Conservation (phyloP, 1,140 invertebrate genomes). For the Formica exsecta region DNA sequence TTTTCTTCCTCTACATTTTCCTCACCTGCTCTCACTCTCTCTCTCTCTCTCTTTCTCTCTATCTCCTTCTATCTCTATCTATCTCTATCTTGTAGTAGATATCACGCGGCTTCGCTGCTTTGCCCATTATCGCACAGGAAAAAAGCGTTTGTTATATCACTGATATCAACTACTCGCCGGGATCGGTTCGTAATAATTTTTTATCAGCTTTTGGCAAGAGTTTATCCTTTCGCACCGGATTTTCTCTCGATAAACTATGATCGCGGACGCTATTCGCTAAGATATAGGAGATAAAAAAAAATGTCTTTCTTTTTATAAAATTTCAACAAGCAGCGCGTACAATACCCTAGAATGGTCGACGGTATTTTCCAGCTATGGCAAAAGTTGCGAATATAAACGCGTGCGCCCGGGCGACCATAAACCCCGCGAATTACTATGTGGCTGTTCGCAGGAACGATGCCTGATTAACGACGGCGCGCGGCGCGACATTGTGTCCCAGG, state of each 20-base stretch:
- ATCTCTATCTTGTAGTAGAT: slow-evolving; percentile 16
- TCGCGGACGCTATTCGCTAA: not conserved
- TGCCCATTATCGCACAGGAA: slow-evolving; percentile 28
- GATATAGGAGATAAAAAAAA: not conserved
- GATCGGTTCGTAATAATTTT: slow-evolving; percentile 21
- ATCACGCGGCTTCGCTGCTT: slow-evolving; percentile 21
- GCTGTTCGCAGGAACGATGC: slow-evolving; percentile 75
- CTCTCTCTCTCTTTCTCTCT: slow-evolving; percentile 13
- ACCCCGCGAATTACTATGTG: slow-evolving; percentile 75
- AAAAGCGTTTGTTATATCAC: slow-evolving; percentile 36
- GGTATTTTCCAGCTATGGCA: slow-evolving; percentile 33
- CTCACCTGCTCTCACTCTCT: not conserved
- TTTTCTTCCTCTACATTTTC: not conserved
- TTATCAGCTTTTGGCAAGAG: not conserved
- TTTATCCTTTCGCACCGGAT: slow-evolving; percentile 7
- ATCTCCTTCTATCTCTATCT: slow-evolving; percentile 16
- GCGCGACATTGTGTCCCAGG: slow-evolving; percentile 77
- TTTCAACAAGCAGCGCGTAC: not conserved
- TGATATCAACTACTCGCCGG: slow-evolving; percentile 48
- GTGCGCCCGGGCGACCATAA: slow-evolving; percentile 38
- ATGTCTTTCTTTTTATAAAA: not conserved
- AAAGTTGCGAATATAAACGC: slow-evolving; percentile 68
- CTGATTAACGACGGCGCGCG: slow-evolving; percentile 76
- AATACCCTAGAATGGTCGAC: not conserved
- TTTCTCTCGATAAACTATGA: not conserved